Evolutionary conservation across 2,888 invertebrate genomes (phyloP).

Genomic region (Xanthorhoe spadicearia): DNA sequence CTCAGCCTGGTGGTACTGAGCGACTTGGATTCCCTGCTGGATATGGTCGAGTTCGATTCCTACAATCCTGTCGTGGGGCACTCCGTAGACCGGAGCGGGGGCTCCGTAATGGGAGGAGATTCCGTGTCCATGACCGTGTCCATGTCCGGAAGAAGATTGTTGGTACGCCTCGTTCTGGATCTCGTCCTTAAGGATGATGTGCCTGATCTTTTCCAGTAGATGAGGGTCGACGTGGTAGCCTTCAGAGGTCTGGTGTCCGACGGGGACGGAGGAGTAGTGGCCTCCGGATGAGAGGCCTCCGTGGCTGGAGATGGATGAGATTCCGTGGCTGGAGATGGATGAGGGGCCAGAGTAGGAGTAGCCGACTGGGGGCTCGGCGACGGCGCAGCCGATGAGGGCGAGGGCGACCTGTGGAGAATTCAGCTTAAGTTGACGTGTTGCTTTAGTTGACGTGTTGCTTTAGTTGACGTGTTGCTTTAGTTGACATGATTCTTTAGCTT

Average conservation of each 20-base stretch:
- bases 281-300: conserved; percentile 88
- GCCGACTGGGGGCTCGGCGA: conserved; percentile 91
- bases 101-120: conserved; percentile 88
- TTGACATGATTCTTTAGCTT: neutral
- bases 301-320: conserved; percentile 86
- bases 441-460: conserved; percentile 12
- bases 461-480: neutral
- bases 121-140: conserved; percentile 62
- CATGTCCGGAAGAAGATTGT: conserved; percentile 70
- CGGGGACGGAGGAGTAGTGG: conserved; percentile 90
- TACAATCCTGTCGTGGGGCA: conserved; percentile 88
- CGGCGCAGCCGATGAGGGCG: conserved; percentile 90
- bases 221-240: conserved; percentile 92
- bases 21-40: conserved; percentile 94
- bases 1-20: conserved; percentile 91
- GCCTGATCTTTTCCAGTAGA: conserved; percentile 92
- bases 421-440: conserved; percentile 18
- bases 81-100: conserved; percentile 89
- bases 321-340: conserved; percentile 86
- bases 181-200: conserved; percentile 93
- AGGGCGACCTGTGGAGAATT: conserved; percentile 83
- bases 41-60: conserved; percentile 94
- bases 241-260: conserved; percentile 91
- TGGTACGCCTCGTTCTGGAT: conserved; percentile 80
- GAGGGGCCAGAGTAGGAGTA: conserved; percentile 83